Evolutionary conservation across 2,888 invertebrate genomes (phyloP).

Genomic region (Marronus borbonicus): DNA sequence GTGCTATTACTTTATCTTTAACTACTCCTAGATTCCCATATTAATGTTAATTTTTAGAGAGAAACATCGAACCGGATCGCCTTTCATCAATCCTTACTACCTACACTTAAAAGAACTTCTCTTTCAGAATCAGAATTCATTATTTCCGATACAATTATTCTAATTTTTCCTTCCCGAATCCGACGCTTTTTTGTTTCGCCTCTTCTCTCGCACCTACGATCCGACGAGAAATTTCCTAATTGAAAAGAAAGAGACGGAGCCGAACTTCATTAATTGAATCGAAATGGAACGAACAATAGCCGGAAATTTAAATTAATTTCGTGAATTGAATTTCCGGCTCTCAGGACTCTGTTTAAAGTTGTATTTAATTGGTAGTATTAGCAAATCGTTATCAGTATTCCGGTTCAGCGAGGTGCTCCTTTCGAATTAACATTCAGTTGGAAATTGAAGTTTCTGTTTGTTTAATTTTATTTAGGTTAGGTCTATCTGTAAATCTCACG

Average conservation of each 20-base stretch:
- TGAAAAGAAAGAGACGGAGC: background rate
- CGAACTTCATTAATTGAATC: slow-evolving; percentile 8
- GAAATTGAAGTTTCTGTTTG: background rate
- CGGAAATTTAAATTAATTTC: slow-evolving; percentile 24
- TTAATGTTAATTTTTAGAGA: no score
- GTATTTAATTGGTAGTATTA: slow-evolving; percentile 21
- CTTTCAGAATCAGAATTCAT: no score
- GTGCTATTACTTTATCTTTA: no score
- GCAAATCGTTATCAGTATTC: slow-evolving; percentile 20
- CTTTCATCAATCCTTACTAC: no score
- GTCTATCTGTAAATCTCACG: background rate
- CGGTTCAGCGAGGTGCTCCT: background rate
- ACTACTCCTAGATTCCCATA: no score
- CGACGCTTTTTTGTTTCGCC: no score
- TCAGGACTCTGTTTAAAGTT: slow-evolving; percentile 7
- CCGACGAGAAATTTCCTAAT: background rate
- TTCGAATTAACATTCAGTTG: background rate
- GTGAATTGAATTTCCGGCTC: slow-evolving; percentile 5
- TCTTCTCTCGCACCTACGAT: no score
- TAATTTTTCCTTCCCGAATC: no score
- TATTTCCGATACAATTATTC: no score
- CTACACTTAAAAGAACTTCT: no score
- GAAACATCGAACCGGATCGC: no score
- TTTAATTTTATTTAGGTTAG: background rate
- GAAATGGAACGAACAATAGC: slow-evolving; percentile 14